Base-by-base conservation (phyloP, 2,797 vertebrate species). In the Falco naumanni region DNA sequence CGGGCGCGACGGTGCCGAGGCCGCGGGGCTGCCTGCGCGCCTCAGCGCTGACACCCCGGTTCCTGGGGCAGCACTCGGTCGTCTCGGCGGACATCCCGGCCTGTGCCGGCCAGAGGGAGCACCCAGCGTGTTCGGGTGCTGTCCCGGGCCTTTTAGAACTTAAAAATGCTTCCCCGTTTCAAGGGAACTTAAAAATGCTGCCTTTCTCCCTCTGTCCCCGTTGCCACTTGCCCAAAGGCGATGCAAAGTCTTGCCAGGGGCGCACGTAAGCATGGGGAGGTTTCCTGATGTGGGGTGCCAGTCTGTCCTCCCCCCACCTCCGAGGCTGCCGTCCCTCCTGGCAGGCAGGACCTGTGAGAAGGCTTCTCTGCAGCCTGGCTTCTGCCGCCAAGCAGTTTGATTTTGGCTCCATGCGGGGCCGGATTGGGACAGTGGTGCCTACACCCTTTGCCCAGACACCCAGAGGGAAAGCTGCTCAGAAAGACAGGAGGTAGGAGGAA, bases 1-100 rank as follows among this genome's bases (percentile, higher is more conserved):
- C 11, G 41, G 41, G 11, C 41, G 41, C 41, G 41, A 10, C 41
- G 41, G 41, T 41, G 41, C 41, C 11, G 13, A 41, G 41, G 41
- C 41, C 41, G 41, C 37, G 16, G 1, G 59, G 4, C 7, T 4
- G 10, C 53, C 60, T 33, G 60, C 60, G 8, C 2, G 1, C 47
- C 22, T 20, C 25, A 1, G 10, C 5, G 2, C 1, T 2, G 68
- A 5, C 16, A 14, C 1, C 19, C 54, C 2, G 39, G 10, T 14
- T 16, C 33, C n/a, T n/a, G n/a, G n/a, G n/a, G n/a, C n/a, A n/a
- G n/a, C n/a, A n/a, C n/a, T n/a, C n/a, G n/a, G n/a, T n/a, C n/a
- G n/a, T n/a, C n/a, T n/a, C n/a, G n/a, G n/a, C n/a, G n/a, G n/a
- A n/a, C n/a, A n/a, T n/a, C n/a, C n/a, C n/a, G n/a, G n/a, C n/a